phyloP scores from a whole-genome alignment of 2,797 vertebrate species.

The Ptychobarbus kaznakovi region DNA sequence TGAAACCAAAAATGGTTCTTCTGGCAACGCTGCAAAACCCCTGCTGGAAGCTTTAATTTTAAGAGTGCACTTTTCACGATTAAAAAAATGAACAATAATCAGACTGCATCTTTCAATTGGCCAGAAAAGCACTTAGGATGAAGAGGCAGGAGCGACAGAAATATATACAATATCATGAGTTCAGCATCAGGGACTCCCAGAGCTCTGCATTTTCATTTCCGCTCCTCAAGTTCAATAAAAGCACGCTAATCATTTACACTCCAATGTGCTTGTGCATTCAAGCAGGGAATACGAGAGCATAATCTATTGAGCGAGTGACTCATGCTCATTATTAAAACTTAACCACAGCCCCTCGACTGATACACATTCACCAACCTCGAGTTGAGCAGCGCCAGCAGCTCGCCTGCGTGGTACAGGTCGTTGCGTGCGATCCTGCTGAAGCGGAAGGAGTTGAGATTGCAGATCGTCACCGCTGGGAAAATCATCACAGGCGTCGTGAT shows the following conservation, averaged over 20 bases:
- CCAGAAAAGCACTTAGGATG: constrained; percentile 10
- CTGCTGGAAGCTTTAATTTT: neutral
- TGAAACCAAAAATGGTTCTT: neutral
- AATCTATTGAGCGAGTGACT: constrained; percentile 35
- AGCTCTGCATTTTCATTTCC: constrained; percentile 26
- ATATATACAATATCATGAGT: neutral
- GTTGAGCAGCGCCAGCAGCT: constrained; percentile 95
- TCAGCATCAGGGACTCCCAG: constrained; percentile 5
- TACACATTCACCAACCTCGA: constrained; percentile 85
- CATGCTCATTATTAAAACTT: constrained; percentile 33
- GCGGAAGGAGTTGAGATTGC: constrained; percentile 98
- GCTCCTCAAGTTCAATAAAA: constrained; percentile 31
- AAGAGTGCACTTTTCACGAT: neutral
- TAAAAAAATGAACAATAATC: constrained; percentile 14
- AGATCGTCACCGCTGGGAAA: constrained; percentile 95
- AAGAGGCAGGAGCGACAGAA: neutral
- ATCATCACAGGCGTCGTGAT: constrained; percentile 87
- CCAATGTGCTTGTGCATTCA: constrained; percentile 25
- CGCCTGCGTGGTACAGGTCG: constrained; percentile 96
- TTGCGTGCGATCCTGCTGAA: constrained; percentile 95
- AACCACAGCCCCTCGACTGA: neutral
- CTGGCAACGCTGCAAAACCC: neutral
- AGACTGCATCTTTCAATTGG: neutral
- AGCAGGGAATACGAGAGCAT: constrained; percentile 11
- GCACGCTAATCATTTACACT: neutral